Evolutionary conservation across 1,140 invertebrate genomes (phyloP).

Genomic region (Zelostemma sp.): DNA sequence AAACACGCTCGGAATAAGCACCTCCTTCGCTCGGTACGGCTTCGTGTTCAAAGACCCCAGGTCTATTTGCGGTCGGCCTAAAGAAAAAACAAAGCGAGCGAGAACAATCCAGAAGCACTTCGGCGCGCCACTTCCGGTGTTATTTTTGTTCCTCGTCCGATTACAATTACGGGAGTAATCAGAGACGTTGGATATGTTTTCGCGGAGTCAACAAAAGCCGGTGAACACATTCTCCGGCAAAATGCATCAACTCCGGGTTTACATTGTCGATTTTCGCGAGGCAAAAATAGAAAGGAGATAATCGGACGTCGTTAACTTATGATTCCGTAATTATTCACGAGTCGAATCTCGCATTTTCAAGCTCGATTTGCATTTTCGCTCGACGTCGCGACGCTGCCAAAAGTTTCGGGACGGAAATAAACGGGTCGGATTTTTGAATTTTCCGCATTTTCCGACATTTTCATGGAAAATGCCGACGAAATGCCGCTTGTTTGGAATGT

Average conservation of each 20-base stretch:
- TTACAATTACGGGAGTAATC: neutral
- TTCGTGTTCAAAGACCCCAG: conserved; percentile 43
- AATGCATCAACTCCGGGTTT: neutral
- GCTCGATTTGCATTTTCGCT: no score
- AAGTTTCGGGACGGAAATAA: no score
- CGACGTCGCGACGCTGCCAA: no score
- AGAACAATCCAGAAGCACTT: conserved; percentile 30
- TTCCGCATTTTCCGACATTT: no score
- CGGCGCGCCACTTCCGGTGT: conserved; percentile 36
- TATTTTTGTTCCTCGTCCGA: conserved; percentile 19
- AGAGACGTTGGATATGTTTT: conserved; percentile 12
- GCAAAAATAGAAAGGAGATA: neutral
- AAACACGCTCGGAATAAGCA: no score
- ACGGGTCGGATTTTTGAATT: no score
- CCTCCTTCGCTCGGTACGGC: conserved; percentile 2
- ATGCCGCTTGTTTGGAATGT: no score
- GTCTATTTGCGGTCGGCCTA: conserved; percentile 34
- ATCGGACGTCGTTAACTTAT: no score
- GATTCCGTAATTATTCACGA: no score
- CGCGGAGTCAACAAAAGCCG: conserved; percentile 14
- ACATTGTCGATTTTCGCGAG: neutral
- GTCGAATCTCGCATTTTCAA: no score
- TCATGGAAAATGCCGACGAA: no score
- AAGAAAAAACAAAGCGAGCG: conserved; percentile 32
- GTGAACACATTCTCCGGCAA: conserved; percentile 18